Percentiles rank a stretch among this genome's conserved stretches.
phyloP scores from a whole-genome alignment of 2,797 vertebrate species.

The Tarsius wallacei region DNA sequence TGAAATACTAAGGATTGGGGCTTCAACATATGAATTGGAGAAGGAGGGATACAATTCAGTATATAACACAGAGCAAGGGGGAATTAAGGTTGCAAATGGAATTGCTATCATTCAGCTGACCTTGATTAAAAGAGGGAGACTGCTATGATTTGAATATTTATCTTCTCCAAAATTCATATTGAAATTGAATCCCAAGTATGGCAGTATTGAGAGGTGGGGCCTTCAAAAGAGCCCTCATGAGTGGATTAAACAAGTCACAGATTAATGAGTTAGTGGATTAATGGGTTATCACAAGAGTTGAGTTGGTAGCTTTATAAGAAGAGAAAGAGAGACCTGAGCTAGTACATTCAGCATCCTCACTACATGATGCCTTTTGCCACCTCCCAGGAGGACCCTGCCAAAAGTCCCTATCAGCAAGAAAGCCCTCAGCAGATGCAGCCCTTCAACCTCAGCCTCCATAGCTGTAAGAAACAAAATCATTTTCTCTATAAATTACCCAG shows the following conservation, averaged over 20 bases:
- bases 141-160: background rate
- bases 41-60: background rate
- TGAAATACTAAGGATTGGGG: background rate
- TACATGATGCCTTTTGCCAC: background rate
- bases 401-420: background rate
- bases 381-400: background rate
- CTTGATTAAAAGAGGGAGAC: background rate
- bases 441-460: background rate
- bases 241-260: background rate
- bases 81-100: background rate
- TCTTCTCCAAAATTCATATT: background rate
- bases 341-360: background rate
- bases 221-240: background rate
- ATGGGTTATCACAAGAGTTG: background rate
- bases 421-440: background rate
- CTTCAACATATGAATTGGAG: background rate
- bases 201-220: background rate
- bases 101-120: background rate
- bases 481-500: background rate
- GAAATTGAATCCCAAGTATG: background rate
- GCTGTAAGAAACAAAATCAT: background rate
- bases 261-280: background rate
- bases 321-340: background rate
- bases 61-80: background rate
- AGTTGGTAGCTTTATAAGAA: background rate